These are phyloP conservation scores for Cecidostiba fungosa DNA, from an alignment of 2,888 invertebrate genomes.

Conservation along the genomic window DNA sequence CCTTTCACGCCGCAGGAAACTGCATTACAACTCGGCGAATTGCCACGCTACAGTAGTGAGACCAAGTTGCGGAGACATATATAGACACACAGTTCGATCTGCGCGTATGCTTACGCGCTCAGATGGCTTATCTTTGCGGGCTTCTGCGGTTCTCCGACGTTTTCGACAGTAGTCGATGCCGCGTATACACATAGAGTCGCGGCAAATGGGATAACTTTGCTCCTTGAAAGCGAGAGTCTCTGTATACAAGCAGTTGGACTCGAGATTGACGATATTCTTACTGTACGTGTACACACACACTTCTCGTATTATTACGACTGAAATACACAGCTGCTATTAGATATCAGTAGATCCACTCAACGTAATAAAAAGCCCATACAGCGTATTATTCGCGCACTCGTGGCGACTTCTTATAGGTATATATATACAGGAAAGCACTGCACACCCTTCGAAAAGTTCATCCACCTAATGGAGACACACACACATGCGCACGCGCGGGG, in stretches of 20 bases:
- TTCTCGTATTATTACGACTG: neutral
- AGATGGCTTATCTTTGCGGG: slow-evolving; percentile 54
- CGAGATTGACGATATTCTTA: neutral
- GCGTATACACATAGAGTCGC: neutral
- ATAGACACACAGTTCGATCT: neutral
- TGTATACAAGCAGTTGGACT: neutral
- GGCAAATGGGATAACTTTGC: slow-evolving; percentile 55
- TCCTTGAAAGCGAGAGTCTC: neutral
- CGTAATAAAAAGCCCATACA: neutral
- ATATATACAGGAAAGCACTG: neutral
- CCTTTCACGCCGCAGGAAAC: slow-evolving; percentile 36
- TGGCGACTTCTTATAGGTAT: neutral
- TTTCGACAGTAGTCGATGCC: neutral
- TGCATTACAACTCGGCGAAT: slow-evolving; percentile 59
- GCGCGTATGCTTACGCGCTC: slow-evolving; percentile 33
- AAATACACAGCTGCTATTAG: too few species aligned
- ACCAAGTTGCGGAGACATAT: neutral
- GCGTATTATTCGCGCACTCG: too few species aligned
- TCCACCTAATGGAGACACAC: slow-evolving; percentile 37
- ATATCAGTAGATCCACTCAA: neutral
- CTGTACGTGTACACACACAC: neutral
- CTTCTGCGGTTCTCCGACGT: neutral
- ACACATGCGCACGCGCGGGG: neutral
- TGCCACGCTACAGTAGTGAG: neutral
- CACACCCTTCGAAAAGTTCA: neutral